Evolutionary conservation across 1,140 invertebrate species (phyloP).

Genomic region (Lepidostoma basale): DNA sequence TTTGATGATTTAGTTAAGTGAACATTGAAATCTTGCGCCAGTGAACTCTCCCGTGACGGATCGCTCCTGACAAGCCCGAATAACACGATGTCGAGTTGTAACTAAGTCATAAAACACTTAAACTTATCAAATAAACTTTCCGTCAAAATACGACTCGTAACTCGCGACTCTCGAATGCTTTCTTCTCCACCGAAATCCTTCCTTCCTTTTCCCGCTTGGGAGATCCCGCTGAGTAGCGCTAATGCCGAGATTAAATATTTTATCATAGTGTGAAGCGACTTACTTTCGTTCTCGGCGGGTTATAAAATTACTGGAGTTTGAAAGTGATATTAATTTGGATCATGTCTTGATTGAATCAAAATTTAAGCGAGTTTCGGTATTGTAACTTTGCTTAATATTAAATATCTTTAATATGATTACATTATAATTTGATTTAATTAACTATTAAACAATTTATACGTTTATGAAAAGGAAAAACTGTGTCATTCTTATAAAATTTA

Average conservation of each 20-base stretch:
- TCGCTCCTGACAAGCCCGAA: conserved; percentile 10
- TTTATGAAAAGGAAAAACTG: no score
- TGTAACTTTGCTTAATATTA: no score
- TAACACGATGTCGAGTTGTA: conserved; percentile 38
- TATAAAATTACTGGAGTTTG: conserved; percentile 10
- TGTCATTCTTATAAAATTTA: no score
- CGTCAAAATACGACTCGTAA: conserved; percentile 36
- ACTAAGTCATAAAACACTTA: conserved; percentile 47
- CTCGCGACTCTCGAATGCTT: no score
- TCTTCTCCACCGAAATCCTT: no score
- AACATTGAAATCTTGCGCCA: conserved; percentile 17
- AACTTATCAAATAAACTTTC: conserved; percentile 45
- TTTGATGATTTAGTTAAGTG: conserved; percentile 9
- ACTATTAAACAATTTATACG: no score
- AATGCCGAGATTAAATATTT: conserved; percentile 39
- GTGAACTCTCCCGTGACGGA: not conserved
- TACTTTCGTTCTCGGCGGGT: conserved; percentile 1
- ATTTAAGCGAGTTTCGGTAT: no score
- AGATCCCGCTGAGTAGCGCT: not conserved
- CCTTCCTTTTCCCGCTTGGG: conserved; percentile 17
- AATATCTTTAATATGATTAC: no score
- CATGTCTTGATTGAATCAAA: conserved; percentile 2
- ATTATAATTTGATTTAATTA: no score
- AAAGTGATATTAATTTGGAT: conserved; percentile 10
- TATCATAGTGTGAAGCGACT: conserved; percentile 21